Base-by-base conservation (phyloP, 2,888 invertebrate species). In the Coelopa pilipes region DNA sequence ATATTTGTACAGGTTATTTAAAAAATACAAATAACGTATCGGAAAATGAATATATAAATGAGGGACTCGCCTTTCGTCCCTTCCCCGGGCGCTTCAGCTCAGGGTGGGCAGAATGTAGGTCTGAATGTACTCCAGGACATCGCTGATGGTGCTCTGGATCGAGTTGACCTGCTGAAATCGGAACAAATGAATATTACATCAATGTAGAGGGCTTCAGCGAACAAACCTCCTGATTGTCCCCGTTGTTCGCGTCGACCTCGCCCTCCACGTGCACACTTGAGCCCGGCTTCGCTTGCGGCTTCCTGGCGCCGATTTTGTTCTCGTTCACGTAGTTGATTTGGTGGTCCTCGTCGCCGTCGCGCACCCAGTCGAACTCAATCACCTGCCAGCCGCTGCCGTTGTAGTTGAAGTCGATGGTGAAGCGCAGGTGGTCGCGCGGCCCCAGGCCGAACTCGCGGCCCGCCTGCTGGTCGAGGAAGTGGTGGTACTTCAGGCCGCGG, bases 281-380 rank as follows among this genome's bases (percentile, higher is more conserved):
- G 53, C 19, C 15, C 59, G 67, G 4, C 4, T 65, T 49, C 21
- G 10, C 12, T 7, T 34, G 34, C 73, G 0, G 11, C 62, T 1
- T 21, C 13, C 17, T 46, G 15, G 7, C 46, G 45, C 57, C 4
- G 0, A 78, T 89, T 50, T 90, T 90, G 77, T 91, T 88, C 62
- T 89, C 89, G 45, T 90, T 89, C 78, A 91, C 89, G 80, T 84
- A 87, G 72, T 82, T 82, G 53, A 83, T 86, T 10, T 80, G 78
- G 1, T 77, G 79, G 10, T 78, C 74, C 10, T 81, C 82, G 47
- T 81, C 83, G 34, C 81, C 86, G 69, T 87, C 86, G 5, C 83
- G 81, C 2, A 82, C 74, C 84, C 86, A 85, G 4, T 86, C 81
- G 24, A 86, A 86, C 47, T 84, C 81, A 0, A 87, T 82, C 1